Evolutionary conservation across 2,797 vertebrate genomes (phyloP).

Genomic region (Pseudopleuronectes americanus): DNA sequence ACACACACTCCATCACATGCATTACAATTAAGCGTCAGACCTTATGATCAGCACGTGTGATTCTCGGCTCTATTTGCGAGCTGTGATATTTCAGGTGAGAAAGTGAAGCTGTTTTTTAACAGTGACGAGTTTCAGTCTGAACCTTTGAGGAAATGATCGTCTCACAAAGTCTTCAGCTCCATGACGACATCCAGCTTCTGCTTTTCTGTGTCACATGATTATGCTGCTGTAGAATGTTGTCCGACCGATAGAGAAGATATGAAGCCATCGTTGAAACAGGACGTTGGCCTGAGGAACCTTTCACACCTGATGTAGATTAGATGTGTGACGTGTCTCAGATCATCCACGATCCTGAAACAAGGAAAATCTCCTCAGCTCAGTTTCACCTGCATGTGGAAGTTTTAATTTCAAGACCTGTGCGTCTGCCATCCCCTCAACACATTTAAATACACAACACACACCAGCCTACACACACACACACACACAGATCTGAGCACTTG

Average conservation of each 20-base stretch:
- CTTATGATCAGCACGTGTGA: neutral
- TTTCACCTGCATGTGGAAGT: slow-evolving; percentile 42
- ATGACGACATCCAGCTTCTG: too few species aligned
- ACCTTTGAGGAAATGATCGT: neutral
- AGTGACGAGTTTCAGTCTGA: neutral
- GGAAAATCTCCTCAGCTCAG: neutral
- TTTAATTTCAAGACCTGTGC: slow-evolving; percentile 36
- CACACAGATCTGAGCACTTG: slow-evolving; percentile 47
- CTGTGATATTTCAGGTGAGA: slow-evolving; percentile 43
- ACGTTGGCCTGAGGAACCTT: too few species aligned
- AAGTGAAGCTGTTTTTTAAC: slow-evolving; percentile 28
- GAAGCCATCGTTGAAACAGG: too few species aligned
- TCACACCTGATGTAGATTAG: too few species aligned
- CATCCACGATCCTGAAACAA: too few species aligned
- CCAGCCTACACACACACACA: slow-evolving; percentile 1
- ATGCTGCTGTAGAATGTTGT: too few species aligned
- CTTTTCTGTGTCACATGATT: too few species aligned
- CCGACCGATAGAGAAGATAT: too few species aligned
- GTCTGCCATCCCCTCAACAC: slow-evolving; percentile 12
- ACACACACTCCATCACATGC: slow-evolving; percentile 33
- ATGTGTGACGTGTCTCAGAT: too few species aligned
- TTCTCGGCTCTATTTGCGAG: slow-evolving; percentile 57
- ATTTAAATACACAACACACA: slow-evolving; percentile 39
- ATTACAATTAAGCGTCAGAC: slow-evolving; percentile 7
- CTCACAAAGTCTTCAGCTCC: too few species aligned